phyloP scores from a whole-genome alignment of 2,797 vertebrate genomes.

The Xyrichtys novacula region DNA sequence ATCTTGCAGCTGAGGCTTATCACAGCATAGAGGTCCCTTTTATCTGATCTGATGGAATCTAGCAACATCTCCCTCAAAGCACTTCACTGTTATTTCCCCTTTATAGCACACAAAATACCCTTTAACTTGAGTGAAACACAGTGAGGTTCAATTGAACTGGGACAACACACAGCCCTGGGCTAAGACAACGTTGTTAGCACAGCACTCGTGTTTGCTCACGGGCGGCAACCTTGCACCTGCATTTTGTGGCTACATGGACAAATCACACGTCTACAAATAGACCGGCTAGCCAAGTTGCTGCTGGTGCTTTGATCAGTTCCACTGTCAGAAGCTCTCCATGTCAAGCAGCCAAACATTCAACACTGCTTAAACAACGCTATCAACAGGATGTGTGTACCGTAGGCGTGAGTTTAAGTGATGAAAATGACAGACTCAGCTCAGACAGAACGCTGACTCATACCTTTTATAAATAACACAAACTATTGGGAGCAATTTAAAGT shows the following conservation, averaged over 20 bases:
- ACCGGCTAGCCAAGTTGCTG: constrained; percentile 23
- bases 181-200: constrained; percentile 12
- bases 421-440: constrained; percentile 45
- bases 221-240: constrained; percentile 36
- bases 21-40: constrained; percentile 7
- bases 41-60: constrained; percentile 55
- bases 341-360: constrained; percentile 54
- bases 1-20: constrained; percentile 35
- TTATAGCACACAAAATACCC: constrained; percentile 14
- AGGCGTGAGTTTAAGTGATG: constrained; percentile 44
- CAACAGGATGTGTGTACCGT: constrained; percentile 61
- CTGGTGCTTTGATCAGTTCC: constrained; percentile 57
- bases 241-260: constrained; percentile 22
- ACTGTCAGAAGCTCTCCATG: constrained; percentile 42
- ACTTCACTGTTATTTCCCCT: constrained; percentile 9
- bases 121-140: constrained; percentile 3
- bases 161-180: constrained; percentile 13
- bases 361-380: constrained; percentile 54
- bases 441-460: constrained; percentile 40
- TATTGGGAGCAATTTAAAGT: neutral
- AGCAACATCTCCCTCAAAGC: constrained; percentile 33
- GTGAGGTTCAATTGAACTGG: constrained; percentile 33
- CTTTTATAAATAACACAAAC: constrained; percentile 11
- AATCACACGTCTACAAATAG: constrained; percentile 47
- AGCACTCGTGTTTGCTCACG: constrained; percentile 2